Evolutionary conservation across 2,797 vertebrate species (phyloP).

Genomic region (Hirundo rustica): DNA sequence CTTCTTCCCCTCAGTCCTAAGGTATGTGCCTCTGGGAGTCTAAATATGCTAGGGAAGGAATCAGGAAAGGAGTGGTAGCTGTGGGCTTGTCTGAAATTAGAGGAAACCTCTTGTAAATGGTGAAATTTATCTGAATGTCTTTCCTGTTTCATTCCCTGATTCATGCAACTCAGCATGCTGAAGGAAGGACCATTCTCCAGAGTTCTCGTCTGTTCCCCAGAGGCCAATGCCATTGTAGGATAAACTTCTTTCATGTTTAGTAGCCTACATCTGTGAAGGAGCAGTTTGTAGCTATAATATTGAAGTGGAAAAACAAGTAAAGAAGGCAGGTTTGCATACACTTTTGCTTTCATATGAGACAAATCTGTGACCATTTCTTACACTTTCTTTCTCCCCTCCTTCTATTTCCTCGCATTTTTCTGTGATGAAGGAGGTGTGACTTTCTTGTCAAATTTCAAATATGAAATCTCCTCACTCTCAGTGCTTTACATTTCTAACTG

Average conservation of each 20-base stretch:
- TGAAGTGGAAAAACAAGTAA: not conserved
- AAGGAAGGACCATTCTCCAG: not conserved
- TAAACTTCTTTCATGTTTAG: not conserved
- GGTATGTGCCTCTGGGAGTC: not conserved
- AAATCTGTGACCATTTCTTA: not conserved
- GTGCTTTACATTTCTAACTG: not conserved
- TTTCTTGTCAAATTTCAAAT: not conserved
- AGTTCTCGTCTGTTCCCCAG: not conserved
- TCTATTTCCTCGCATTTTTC: not conserved
- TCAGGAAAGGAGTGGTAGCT: not conserved
- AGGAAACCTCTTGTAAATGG: not conserved
- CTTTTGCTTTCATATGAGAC: not conserved
- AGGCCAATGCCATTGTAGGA: not conserved
- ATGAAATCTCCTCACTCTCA: not conserved
- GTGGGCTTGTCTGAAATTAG: not conserved
- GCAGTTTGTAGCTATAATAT: not conserved
- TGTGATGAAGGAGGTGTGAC: not conserved
- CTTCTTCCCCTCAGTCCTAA: not conserved
- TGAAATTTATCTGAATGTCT: not conserved
- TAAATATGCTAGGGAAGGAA: not conserved
- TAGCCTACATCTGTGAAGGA: not conserved
- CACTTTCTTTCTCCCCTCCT: not conserved
- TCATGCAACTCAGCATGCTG: not conserved
- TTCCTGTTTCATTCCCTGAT: not conserved
- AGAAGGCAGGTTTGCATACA: rapidly evolving